Evolutionary conservation across 2,888 invertebrate genomes (phyloP), one percentile per base, ranked within the genome.

Genomic region (Invenusta paracnida): DNA sequence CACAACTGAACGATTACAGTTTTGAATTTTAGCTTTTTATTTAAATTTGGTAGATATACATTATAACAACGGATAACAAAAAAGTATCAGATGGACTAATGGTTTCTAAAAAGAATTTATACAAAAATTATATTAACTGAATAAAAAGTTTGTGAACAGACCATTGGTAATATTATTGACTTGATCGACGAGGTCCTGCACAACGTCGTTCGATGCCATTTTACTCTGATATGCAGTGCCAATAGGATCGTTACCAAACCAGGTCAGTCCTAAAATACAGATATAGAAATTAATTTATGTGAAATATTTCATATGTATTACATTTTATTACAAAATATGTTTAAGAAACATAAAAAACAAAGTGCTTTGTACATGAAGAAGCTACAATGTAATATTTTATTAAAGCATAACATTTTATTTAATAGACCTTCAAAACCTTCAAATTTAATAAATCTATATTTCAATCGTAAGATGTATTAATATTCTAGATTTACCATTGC

Each of bases 161-260:
- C 85, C 30, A 29, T 85, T 30, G 13, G 66, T 85, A 83, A 85
- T 66, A 1, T 23, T 73, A 30, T 23, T 29, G 79, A 83, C 79
- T 83, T 67, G 31, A 31, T n/a, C 30, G 29, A 66, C 28, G 1
- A 31, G 28, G n/a, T 13, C 67, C 84, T 17, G 2, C 23, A 66
- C 27, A 13, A 13, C 29, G 1, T 82, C 30, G 30, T 82, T 23
- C 2, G 29, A 29, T 5, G 82, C 28, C 27, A 82, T 29, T 30
- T 82, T 29, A 17, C 28, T 29, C 25, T 82, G 82, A 82, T 82
- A 82, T 1, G 82, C 82, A 13, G 29, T 13, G 2, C 82, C 82
- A 82, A 82, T 82, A 2, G 82, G 30, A 29, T 29, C 29, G n/a
- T 66, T 82, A 30, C 31, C 83, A 30, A 82, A 82, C 83, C 82